Conservation (phyloP, 1,140 invertebrate genomes). For the Drosophila azteca region DNA sequence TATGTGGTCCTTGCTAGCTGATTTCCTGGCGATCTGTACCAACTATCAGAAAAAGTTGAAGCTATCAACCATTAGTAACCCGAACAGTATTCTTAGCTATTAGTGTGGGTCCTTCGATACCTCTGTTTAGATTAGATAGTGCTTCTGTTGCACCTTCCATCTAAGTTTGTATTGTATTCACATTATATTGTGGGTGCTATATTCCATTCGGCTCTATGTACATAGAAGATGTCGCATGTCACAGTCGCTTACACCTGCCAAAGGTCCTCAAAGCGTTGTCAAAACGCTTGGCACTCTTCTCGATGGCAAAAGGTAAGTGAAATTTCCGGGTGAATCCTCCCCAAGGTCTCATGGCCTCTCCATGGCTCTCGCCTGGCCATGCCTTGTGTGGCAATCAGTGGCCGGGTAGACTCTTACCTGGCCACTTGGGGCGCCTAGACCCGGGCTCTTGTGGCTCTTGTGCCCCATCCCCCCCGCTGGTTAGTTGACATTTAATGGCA, state of each 20-base stretch:
- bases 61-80: no score
- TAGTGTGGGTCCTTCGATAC: no score
- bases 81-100: no score
- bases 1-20: no score
- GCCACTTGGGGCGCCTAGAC: constrained; percentile 54
- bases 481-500: constrained; percentile 78
- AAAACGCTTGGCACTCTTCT: constrained; percentile 65
- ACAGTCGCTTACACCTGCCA: constrained; percentile 60
- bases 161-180: constrained; percentile 3
- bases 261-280: constrained; percentile 60
- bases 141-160: constrained; percentile 2
- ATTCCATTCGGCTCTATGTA: constrained; percentile 7
- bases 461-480: constrained; percentile 33
- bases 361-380: neutral
- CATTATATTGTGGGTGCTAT: neutral
- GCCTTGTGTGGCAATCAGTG: constrained; percentile 67
- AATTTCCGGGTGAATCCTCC: constrained; percentile 52
- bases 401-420: constrained; percentile 54
- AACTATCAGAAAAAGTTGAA: no score
- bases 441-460: constrained; percentile 1
- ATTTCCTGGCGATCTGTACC: no score
- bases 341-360: neutral
- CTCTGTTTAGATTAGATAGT: neutral
- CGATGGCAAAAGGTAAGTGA: constrained; percentile 59
- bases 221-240: constrained; percentile 40